These are phyloP conservation scores for Oeneis ivallda DNA, from an alignment of 2,888 invertebrate species.

Conservation along the genomic window DNA sequence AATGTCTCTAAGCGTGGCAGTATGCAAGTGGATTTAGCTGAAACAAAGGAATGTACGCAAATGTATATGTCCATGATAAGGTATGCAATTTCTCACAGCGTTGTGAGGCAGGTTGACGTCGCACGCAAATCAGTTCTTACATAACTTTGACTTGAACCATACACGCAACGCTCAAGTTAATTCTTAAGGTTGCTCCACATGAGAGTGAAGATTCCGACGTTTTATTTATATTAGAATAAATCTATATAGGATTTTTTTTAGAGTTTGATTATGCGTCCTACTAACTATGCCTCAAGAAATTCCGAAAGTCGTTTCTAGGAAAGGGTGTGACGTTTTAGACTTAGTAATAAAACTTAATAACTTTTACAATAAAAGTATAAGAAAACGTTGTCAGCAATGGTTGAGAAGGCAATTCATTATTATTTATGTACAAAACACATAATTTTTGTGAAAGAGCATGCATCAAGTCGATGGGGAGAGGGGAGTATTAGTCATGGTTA, in stretches of 20 bases:
- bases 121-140: conserved; percentile 21
- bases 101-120: conserved; percentile 18
- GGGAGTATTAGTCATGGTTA: no score
- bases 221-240: not conserved
- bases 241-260: not conserved
- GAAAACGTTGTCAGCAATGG: no score
- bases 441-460: no score
- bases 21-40: not conserved
- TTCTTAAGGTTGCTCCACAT: conserved; percentile 4
- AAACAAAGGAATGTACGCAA: conserved; percentile 15
- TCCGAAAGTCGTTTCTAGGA: no score
- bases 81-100: conserved; percentile 20
- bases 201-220: not conserved
- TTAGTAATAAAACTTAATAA: no score
- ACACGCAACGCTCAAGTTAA: conserved; percentile 11
- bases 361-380: no score
- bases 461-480: no score
- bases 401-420: no score
- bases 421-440: no score
- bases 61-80: conserved; percentile 11
- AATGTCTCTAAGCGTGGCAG: no score
- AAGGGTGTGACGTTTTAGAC: no score
- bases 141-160: conserved; percentile 17
- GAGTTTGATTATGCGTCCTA: not conserved
- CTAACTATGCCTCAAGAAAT: no score